These are phyloP conservation scores for Oncorhynchus kisutch DNA, from an alignment of 2,113 vertebrate genomes.

Conservation along the genomic window DNA sequence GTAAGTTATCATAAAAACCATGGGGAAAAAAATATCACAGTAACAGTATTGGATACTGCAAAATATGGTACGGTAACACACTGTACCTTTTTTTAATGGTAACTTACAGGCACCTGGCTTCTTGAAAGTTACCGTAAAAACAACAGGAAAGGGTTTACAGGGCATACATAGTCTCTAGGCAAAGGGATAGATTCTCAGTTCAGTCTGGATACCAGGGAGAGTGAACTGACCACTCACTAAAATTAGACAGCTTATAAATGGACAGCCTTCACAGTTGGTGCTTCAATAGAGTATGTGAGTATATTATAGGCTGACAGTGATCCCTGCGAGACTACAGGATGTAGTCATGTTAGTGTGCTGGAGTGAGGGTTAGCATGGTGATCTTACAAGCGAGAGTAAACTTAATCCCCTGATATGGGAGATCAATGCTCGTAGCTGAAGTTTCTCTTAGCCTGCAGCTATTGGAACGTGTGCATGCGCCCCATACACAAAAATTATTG, in stretches of 20 bases:
- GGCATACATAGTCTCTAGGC: background rate
- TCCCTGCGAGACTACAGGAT: background rate
- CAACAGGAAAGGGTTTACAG: too few species aligned
- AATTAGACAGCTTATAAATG: background rate
- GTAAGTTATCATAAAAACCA: too few species aligned
- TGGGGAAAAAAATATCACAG: too few species aligned
- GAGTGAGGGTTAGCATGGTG: background rate
- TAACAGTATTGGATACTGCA: too few species aligned
- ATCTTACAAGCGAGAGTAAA: background rate
- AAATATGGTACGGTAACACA: too few species aligned
- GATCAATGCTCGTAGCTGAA: too few species aligned
- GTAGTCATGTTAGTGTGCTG: background rate
- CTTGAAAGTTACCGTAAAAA: too few species aligned
- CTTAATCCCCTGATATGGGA: too few species aligned
- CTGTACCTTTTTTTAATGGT: too few species aligned
- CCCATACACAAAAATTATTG: background rate
- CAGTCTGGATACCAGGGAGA: background rate
- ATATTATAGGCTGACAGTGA: background rate
- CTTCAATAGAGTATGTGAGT: background rate
- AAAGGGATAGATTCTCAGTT: background rate
- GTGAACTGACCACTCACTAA: background rate
- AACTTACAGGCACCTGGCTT: too few species aligned
- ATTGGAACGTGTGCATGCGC: too few species aligned
- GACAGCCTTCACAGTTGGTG: background rate
- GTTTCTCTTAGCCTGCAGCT: too few species aligned